Percentiles rank a stretch among this genome's conserved stretches.
phyloP scores from a whole-genome alignment of 2,113 vertebrate species.

The Eolophus roseicapilla region DNA sequence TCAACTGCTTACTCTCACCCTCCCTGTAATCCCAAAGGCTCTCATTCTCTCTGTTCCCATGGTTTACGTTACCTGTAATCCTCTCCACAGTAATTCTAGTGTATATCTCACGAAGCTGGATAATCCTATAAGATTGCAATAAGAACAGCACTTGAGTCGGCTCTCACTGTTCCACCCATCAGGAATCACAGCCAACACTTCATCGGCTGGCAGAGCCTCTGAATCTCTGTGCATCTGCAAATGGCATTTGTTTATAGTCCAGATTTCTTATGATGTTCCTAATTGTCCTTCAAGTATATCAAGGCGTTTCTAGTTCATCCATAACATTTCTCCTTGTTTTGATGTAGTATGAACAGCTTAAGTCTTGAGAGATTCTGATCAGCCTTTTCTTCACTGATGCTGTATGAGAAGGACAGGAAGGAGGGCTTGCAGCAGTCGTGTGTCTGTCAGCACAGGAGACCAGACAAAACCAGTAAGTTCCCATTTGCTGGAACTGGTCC shows the following conservation, averaged over 20 bases:
- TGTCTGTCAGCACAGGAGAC: not conserved
- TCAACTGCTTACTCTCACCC: not conserved
- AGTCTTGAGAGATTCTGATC: not conserved
- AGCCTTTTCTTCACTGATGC: not conserved
- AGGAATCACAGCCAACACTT: not conserved
- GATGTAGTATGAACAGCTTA: not conserved
- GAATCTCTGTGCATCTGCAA: not conserved
- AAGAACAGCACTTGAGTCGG: not conserved
- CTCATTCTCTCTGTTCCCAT: not conserved
- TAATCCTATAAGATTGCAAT: not conserved
- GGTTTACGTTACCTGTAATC: not conserved
- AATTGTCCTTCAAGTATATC: not conserved
- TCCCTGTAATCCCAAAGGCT: not conserved
- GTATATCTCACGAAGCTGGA: not conserved
- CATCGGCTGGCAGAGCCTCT: not conserved
- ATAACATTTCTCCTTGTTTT: not conserved
- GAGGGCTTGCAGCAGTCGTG: not conserved
- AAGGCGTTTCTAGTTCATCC: not conserved
- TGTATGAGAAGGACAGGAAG: not conserved
- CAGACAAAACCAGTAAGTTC: not conserved
- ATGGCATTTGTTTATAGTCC: not conserved
- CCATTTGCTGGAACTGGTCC: not conserved
- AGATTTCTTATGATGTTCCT: not conserved
- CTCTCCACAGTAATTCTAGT: not conserved
- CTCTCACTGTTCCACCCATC: not conserved